phyloP scores from a whole-genome alignment of 2,888 invertebrate genomes.

The Eurytoma californica region DNA sequence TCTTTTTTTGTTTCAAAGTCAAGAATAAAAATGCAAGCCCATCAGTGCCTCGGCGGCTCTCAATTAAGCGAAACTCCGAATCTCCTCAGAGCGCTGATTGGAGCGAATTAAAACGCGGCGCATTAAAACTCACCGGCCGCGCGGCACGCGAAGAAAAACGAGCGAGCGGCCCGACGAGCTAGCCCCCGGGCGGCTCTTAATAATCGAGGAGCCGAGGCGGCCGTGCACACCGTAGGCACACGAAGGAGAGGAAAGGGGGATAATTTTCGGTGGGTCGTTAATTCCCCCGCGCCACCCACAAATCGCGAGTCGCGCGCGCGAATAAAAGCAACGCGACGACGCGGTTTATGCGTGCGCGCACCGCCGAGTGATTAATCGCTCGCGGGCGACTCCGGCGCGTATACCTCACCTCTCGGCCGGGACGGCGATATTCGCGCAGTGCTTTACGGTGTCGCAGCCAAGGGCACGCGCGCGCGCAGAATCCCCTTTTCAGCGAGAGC shows the following conservation, averaged over 20 bases:
- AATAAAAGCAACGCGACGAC: constrained; percentile 26
- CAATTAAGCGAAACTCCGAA: too few species aligned
- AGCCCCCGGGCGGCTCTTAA: neutral
- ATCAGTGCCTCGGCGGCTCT: too few species aligned
- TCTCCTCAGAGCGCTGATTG: too few species aligned
- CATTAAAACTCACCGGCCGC: neutral
- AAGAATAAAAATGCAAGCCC: too few species aligned
- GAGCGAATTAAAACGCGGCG: neutral
- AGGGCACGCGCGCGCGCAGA: constrained; percentile 8
- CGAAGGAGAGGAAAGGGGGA: neutral
- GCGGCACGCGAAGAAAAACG: neutral
- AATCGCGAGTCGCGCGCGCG: constrained; percentile 11
- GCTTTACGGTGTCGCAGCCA: constrained; percentile 16
- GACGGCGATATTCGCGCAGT: constrained; percentile 9
- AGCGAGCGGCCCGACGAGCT: neutral
- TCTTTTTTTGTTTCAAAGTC: too few species aligned
- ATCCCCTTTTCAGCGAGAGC: constrained; percentile 10
- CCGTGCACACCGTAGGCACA: too few species aligned
- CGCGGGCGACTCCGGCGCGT: neutral
- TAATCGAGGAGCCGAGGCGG: neutral
- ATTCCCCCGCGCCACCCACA: constrained; percentile 41
- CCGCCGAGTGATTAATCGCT: constrained; percentile 39
- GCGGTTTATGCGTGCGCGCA: constrained; percentile 9
- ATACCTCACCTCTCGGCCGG: neutral
- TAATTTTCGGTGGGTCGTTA: constrained; percentile 38